A percentile compares a stretch with the other conserved stretches of the same genome.
Evolutionary conservation across 2,113 vertebrate species (phyloP).

Genomic region (Eupsittula cactorum): DNA sequence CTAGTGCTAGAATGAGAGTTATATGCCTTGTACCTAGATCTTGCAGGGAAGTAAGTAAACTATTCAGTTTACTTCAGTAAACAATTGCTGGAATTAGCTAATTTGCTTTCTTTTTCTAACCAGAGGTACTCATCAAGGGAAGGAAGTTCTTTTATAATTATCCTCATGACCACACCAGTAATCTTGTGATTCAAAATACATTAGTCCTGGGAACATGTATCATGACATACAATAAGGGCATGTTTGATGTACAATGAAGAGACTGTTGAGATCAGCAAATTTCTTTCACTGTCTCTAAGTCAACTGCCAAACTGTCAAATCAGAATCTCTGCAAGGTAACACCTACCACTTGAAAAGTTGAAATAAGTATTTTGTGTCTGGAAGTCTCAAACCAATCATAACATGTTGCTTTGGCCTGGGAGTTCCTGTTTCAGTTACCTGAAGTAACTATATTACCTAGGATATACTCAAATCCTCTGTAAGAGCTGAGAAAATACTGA

Average conservation of each 20-base stretch:
- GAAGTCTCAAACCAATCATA: not conserved
- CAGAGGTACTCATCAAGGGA: not conserved
- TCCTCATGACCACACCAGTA: not conserved
- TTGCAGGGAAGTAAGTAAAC: not conserved
- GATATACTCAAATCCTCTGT: not conserved
- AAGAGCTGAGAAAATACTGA: not conserved
- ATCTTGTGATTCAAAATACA: not conserved
- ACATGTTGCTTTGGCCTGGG: not conserved
- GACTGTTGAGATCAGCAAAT: not conserved
- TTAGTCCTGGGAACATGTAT: not conserved
- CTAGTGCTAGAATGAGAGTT: not conserved
- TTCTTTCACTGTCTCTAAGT: not conserved
- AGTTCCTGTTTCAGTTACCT: not conserved
- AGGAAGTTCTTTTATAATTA: not conserved
- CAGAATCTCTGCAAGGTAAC: not conserved
- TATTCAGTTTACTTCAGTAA: not conserved
- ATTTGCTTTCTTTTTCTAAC: not conserved
- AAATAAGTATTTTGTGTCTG: not conserved
- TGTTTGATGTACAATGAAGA: not conserved
- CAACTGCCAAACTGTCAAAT: not conserved
- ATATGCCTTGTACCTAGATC: not conserved
- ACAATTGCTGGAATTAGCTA: not conserved
- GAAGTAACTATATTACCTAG: not conserved
- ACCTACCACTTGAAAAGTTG: not conserved
- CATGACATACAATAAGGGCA: no score